phyloP scores from a whole-genome alignment of 2,797 vertebrate genomes.

The Triplophysa bombifrons region DNA sequence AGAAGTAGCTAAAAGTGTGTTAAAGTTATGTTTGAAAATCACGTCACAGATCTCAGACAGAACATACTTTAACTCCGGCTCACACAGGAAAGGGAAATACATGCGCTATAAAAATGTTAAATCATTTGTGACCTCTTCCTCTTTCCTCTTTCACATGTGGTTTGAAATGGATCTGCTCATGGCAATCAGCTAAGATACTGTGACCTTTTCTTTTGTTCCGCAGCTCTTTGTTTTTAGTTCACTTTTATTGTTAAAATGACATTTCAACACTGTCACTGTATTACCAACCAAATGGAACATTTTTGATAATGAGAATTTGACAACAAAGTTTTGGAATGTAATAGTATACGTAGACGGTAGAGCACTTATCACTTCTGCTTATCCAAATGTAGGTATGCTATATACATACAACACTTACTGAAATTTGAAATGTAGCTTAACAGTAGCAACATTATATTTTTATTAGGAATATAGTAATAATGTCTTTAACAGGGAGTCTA shows the following conservation, averaged over 20 bases:
- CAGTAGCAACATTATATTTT: no score
- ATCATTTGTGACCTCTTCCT: neutral
- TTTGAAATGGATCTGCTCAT: slow-evolving; percentile 8
- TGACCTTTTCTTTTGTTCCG: slow-evolving; percentile 57
- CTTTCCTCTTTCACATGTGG: slow-evolving; percentile 36
- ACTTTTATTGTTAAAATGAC: slow-evolving; percentile 46
- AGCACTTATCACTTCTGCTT: neutral
- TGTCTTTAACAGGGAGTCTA: neutral
- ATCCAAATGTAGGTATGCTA: neutral
- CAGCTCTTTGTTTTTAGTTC: slow-evolving; percentile 41
- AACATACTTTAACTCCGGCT: neutral
- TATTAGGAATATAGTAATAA: neutral
- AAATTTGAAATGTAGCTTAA: neutral
- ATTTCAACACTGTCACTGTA: slow-evolving; percentile 17
- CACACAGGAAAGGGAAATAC: slow-evolving; percentile 15
- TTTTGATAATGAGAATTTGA: neutral
- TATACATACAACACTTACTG: neutral
- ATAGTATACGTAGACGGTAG: neutral
- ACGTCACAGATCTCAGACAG: neutral
- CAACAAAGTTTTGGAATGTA: neutral
- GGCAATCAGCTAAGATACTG: neutral
- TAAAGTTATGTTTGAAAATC: neutral
- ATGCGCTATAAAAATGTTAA: neutral
- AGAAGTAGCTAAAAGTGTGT: neutral
- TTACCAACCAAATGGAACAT: slow-evolving; percentile 11